Base-by-base conservation (phyloP, 2,888 invertebrate genomes). In the Oscheius sp. region DNA sequence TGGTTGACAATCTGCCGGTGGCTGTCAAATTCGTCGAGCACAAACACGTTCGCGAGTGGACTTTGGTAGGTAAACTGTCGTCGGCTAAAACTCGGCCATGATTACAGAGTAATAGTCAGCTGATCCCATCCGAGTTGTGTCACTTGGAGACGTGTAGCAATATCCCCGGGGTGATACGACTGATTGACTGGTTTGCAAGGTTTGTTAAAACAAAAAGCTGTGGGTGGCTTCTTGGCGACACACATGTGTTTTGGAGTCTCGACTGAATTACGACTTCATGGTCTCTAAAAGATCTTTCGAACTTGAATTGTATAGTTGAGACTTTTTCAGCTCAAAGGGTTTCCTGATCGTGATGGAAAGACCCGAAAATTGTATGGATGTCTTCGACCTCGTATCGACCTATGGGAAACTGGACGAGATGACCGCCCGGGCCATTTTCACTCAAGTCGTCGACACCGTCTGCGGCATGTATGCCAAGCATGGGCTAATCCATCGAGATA, bases 1-100 rank as follows among this genome's bases (percentile, higher is more conserved):
- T 83, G 13, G 55, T 69, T 25, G 86, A 87, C 69, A 79, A 82
- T 27, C 64, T 79, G 55, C 84, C 86, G 16, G 87, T 87, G 9
- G 87, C 87, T 9, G 85, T 87, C 13, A 87, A 87, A 68, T 87
- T 87, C 73, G 83, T 87, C 64, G 86, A 86, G 74, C 77, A 86
- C 56, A 78, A 81, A 58, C 78, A 82, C 69, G 82, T 87, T 0
- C 76, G 83, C 16, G 87, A 87, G 49, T 87, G 87, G 87, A 81
- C 79, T 23, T 75, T 79, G 79, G 78, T 80, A 18, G 21, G 61
- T 6, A 2, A 43, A 43, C 13, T 43, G 16, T 64, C 23, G n/a
- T 61, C 43, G 45, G 21, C 58, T n/a, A n/a, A n/a, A n/a, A n/a
- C n/a, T 2, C 13, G n/a, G 27, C 58, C 27, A 5, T 58, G 9